Base-by-base conservation (phyloP, 2,797 vertebrate genomes). In the Phaenicophaeus curvirostris region DNA sequence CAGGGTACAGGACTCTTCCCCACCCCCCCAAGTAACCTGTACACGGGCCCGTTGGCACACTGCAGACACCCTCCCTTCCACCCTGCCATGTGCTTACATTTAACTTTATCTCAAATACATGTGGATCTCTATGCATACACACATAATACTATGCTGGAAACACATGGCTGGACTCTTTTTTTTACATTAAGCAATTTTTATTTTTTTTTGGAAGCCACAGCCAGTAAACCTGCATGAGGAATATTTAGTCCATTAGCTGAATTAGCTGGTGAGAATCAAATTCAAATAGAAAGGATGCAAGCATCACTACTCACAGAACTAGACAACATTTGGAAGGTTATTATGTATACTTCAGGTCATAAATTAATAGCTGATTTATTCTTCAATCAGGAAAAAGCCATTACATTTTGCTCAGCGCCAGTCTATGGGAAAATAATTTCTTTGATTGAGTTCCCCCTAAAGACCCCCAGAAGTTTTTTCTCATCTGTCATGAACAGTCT, bases 401-500 rank as follows among this genome's bases (percentile, higher is more conserved):
- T 98, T 98, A 98, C 94, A 76, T 48, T 95, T 95, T 97, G 95
- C 90, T 98, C 88, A 94, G 94, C 96, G 89, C 92, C 91, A 23
- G 80, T 97, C 96, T 98, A 97, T 98, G 97, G 97, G 98, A 98
- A 98, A 98, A 98, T 97, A 96, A 97, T 97, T 96, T 97, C 91
- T 98, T 98, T 98, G 98, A 98, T 97, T 98, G 96, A 98, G 97
- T 98, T 98, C 97, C 98, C 98, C 98, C 98, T 96, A 89, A 97
- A 97, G 99, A 98, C 98, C 98, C 97, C 71, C 97, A 88, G 96
- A 98, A 97, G 97, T 97, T 97, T 96, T 97, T 95, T 97, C 97
- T 96, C 44, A 77, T 92, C 93, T 80, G 96, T 98, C 96, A 97
- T 87, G 95, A 98, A 33, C 42, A 98, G 97, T 97, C 97, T 97